Evolutionary conservation across 2,888 invertebrate genomes (phyloP).

Genomic region (Heteromyza rotundicornis): DNA sequence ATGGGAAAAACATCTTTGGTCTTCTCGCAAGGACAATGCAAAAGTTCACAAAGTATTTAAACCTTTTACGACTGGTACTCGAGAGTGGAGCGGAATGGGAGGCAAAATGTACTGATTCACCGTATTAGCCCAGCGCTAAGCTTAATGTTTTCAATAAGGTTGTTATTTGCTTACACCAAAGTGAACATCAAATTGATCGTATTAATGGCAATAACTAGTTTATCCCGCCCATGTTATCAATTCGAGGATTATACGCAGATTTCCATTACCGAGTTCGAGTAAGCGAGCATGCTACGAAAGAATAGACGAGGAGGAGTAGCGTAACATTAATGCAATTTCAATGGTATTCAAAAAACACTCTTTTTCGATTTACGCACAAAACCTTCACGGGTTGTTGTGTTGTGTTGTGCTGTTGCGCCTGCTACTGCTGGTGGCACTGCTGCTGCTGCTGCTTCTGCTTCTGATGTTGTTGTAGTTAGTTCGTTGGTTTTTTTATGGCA

Average conservation of each 20-base stretch:
- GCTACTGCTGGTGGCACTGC: no score
- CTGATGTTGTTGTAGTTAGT: conserved; percentile 11
- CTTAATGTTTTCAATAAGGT: conserved; percentile 51
- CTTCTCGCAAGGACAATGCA: no score
- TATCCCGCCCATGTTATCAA: conserved; percentile 62
- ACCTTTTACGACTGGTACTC: no score
- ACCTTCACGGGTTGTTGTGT: conserved; percentile 12
- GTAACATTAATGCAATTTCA: conserved; percentile 54
- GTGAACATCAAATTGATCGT: conserved; percentile 63
- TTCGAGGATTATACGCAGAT: conserved; percentile 60
- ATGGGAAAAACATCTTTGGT: no score
- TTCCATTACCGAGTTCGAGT: conserved; percentile 49
- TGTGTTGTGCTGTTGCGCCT: no score
- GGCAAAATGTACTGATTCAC: no score
- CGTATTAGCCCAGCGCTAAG: not conserved
- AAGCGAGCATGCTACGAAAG: no score
- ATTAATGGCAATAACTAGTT: conserved; percentile 63
- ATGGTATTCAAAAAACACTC: conserved; percentile 46
- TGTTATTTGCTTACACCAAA: conserved; percentile 58
- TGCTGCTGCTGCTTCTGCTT: not conserved
- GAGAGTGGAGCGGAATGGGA: not conserved
- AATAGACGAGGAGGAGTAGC: no score
- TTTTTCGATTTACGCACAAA: conserved; percentile 53
- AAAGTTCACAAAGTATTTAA: no score
- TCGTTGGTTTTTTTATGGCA: conserved; percentile 17